A percentile compares a stretch with the other conserved stretches of the same genome.
Conservation (phyloP, 1,140 invertebrate species). For the Phymorhynchus buccinoides region DNA sequence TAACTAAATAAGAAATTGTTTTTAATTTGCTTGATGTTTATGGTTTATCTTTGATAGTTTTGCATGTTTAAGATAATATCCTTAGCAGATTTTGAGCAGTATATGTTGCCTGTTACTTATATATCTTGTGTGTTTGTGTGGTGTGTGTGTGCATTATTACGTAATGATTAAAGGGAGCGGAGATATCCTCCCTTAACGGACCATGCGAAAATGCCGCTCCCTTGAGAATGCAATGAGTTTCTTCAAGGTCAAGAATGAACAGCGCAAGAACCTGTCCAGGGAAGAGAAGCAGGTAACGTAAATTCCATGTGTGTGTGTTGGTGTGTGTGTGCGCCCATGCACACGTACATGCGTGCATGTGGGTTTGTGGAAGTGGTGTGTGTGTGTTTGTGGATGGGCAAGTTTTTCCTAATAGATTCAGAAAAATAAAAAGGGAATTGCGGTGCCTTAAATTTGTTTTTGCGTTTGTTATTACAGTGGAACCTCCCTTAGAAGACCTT, state of each 20-base stretch:
- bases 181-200: conserved; percentile 85
- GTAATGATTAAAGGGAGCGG: conserved; percentile 89
- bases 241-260: conserved; percentile 87
- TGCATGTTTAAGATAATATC: no score
- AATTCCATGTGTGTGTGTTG: neutral
- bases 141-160: conserved; percentile 67
- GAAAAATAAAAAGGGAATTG: no score
- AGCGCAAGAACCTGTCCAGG: conserved; percentile 86
- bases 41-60: no score
- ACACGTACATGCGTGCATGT: conserved; percentile 42
- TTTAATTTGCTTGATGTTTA: neutral
- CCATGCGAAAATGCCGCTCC: conserved; percentile 95
- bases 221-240: conserved; percentile 91
- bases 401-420: no score
- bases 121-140: no score
- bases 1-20: no score
- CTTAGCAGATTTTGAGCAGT: no score
- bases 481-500: no score
- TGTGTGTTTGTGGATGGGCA: neutral
- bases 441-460: no score
- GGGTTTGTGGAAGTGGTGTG: neutral
- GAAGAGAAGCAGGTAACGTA: conserved; percentile 88
- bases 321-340: no score
- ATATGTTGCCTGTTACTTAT: no score
- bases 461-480: no score